Conservation (phyloP, 1,140 invertebrate genomes). For the Babylonia areolata region DNA sequence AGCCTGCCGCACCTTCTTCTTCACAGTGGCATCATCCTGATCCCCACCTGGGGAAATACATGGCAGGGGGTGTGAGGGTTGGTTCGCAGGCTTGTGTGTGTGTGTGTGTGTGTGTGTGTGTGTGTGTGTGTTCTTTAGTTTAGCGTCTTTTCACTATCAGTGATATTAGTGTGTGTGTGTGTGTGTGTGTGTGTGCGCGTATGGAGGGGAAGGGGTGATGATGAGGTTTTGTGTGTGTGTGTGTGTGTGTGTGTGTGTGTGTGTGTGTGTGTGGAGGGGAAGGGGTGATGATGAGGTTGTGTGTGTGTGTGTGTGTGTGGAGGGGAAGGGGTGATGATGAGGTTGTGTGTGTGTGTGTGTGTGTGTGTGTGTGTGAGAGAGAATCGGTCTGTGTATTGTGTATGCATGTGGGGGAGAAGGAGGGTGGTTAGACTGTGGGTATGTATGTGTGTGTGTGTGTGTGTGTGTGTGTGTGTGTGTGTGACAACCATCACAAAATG, state of each 20-base stretch:
- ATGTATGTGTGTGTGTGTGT: not conserved
- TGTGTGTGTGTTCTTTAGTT: too few relatives aligned
- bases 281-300: not conserved
- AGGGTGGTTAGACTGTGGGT: not conserved
- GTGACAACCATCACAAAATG: too few relatives aligned
- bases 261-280: not conserved
- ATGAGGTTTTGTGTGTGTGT: not conserved
- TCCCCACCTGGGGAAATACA: not conserved
- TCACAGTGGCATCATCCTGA: constrained; percentile 23
- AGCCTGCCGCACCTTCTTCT: constrained; percentile 27
- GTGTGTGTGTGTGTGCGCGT: too few relatives aligned
- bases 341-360: not conserved
- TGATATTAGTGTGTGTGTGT: too few relatives aligned
- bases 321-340: too few relatives aligned
- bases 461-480: not conserved
- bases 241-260: too few relatives aligned
- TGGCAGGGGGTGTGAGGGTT: not conserved
- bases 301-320: not conserved
- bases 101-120: too few relatives aligned
- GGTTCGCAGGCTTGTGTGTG: too few relatives aligned
- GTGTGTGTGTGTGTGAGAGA: not conserved
- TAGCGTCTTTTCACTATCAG: too few relatives aligned
- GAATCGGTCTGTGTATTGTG: not conserved
- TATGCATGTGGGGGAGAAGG: not conserved
- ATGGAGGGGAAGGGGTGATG: not conserved